phyloP scores from a whole-genome alignment of 2,113 vertebrate genomes.

The Heterocephalus glaber region DNA sequence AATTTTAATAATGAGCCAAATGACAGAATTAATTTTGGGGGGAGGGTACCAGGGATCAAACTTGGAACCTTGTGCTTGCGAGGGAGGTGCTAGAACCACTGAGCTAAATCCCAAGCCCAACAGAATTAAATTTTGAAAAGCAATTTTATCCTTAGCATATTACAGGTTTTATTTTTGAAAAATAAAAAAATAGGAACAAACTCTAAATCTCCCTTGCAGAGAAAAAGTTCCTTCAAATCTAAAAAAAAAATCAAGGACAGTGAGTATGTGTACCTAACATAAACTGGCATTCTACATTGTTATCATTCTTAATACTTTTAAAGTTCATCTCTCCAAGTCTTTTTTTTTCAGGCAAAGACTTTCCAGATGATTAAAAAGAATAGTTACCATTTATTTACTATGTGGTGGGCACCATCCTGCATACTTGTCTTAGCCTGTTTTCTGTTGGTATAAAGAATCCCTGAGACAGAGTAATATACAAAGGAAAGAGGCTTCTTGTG shows the following conservation, averaged over 20 bases:
- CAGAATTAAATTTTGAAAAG: constrained; percentile 38
- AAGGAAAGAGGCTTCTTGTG: background rate
- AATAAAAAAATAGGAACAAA: background rate
- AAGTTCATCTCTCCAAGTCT: background rate
- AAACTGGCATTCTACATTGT: background rate
- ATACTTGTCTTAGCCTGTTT: background rate
- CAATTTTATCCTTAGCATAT: background rate
- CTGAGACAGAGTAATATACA: background rate
- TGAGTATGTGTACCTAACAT: background rate
- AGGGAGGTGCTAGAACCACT: no score
- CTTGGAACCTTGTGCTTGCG: no score
- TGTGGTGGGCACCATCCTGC: background rate
- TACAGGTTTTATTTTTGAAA: background rate
- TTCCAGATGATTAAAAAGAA: background rate
- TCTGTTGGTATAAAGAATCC: background rate
- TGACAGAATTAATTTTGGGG: constrained; percentile 19
- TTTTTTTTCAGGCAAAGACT: background rate
- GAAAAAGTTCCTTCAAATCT: background rate
- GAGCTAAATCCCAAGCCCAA: no score
- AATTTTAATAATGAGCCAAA: background rate
- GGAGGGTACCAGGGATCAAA: no score
- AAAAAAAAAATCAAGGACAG: background rate
- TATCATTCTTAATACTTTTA: background rate
- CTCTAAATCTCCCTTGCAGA: background rate
- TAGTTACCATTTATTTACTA: background rate